phyloP scores from a whole-genome alignment of 2,888 invertebrate genomes.

The Agrotis exclamationis region DNA sequence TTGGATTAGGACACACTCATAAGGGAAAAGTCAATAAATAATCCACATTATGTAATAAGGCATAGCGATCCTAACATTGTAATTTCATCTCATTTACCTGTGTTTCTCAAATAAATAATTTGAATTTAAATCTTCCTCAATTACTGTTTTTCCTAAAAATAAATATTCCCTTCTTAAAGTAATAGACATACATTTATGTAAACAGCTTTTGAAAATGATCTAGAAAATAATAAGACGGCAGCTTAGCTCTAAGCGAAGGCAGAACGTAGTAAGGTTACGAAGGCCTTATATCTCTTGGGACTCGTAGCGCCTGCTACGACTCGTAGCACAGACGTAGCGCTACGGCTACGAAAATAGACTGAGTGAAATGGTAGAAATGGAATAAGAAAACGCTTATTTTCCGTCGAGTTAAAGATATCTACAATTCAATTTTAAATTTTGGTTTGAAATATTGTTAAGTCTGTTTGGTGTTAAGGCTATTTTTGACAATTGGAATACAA shows the following conservation, averaged over 20 bases:
- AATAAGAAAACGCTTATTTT: conserved; percentile 45
- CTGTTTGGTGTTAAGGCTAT: background rate
- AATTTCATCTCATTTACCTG: too few species aligned
- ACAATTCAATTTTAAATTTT: conserved; percentile 30
- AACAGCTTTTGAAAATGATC: conserved; percentile 73
- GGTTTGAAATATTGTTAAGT: conserved; percentile 9
- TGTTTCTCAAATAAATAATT: too few species aligned
- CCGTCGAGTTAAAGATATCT: conserved; percentile 26
- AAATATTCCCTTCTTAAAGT: conserved; percentile 28
- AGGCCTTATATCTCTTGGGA: conserved; percentile 83
- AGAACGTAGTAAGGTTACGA: conserved; percentile 82
- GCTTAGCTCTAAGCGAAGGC: conserved; percentile 80
- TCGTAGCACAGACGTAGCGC: conserved; percentile 84
- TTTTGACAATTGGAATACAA: background rate
- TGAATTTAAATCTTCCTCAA: conserved; percentile 20
- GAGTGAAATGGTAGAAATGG: conserved; percentile 67
- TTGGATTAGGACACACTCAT: too few species aligned
- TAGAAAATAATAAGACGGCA: conserved; percentile 82
- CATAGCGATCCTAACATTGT: too few species aligned
- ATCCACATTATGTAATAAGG: too few species aligned
- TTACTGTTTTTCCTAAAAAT: background rate
- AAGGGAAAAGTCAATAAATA: too few species aligned
- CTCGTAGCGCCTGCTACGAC: conserved; percentile 85
- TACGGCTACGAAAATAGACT: conserved; percentile 82
- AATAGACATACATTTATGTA: conserved; percentile 58